Percentiles rank a stretch among this genome's conserved stretches.
phyloP scores from a whole-genome alignment of 64 coral and sea anemone genomes.

The Montipora sp. region DNA sequence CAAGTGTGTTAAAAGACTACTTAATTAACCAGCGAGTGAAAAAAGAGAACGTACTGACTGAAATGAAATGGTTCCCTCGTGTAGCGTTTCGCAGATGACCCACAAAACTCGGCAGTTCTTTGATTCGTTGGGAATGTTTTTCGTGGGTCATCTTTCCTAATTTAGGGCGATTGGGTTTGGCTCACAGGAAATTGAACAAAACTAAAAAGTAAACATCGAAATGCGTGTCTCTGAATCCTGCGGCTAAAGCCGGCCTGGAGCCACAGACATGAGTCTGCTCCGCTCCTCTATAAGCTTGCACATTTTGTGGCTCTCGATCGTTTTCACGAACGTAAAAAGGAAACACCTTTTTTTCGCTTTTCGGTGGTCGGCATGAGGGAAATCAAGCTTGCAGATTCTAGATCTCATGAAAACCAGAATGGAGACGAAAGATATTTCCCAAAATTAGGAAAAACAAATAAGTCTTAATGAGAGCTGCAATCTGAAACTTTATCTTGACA shows the following conservation, averaged over 20 bases:
- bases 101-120: neutral
- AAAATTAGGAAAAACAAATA: conserved; percentile 9
- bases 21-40: conserved; percentile 21
- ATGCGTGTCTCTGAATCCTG: conserved; percentile 14
- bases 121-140: neutral
- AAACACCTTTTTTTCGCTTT: neutral
- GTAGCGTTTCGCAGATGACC: neutral
- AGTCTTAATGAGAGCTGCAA: neutral
- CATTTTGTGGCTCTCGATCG: neutral
- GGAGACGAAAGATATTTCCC: neutral
- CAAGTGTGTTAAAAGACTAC: conserved; percentile 28
- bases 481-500: conserved; percentile 41
- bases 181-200: conserved; percentile 51
- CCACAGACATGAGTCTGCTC: neutral
- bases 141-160: neutral
- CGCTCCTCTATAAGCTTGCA: neutral
- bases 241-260: neutral
- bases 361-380: neutral
- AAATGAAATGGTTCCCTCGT: neutral
- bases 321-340: neutral
- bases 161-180: conserved; percentile 30
- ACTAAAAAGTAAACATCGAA: conserved; percentile 41
- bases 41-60: neutral
- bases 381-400: neutral
- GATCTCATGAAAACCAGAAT: neutral